phyloP scores from a whole-genome alignment of 2,113 vertebrate genomes.

The Ceuthmochares aereus region DNA sequence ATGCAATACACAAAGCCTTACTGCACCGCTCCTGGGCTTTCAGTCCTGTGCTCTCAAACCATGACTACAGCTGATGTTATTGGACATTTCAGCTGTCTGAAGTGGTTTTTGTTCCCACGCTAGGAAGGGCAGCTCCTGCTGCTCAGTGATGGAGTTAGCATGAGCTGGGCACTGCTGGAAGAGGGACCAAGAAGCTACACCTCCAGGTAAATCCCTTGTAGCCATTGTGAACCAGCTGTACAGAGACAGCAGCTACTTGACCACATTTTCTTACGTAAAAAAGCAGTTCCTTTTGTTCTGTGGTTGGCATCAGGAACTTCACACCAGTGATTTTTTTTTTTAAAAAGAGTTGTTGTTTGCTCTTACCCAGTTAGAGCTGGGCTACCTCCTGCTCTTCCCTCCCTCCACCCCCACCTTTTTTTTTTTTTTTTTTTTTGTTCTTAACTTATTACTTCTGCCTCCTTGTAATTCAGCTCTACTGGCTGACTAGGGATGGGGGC shows the following conservation, averaged over 20 bases:
- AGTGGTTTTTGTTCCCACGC: neutral
- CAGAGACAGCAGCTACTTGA: neutral
- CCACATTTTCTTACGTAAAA: neutral
- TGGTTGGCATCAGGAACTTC: constrained; percentile 21
- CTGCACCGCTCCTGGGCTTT: neutral
- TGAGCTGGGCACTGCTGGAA: neutral
- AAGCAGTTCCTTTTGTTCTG: neutral
- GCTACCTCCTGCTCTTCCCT: neutral
- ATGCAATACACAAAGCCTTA: fast-evolving
- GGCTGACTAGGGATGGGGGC: neutral
- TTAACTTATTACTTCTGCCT: neutral
- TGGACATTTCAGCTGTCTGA: neutral
- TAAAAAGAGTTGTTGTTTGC: neutral
- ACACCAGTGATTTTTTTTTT: neutral
- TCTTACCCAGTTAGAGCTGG: neutral
- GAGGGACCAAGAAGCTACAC: neutral
- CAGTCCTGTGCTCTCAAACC: fast-evolving
- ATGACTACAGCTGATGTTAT: neutral
- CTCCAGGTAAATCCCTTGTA: neutral
- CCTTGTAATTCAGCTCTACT: neutral
- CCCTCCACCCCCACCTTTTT: neutral
- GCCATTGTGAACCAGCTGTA: fast-evolving
- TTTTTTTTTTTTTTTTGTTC: neutral
- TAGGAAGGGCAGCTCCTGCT: neutral
- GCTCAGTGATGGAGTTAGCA: neutral